Evolutionary conservation across 2,113 vertebrate species (phyloP).

Genomic region (Cnemophilus loriae): DNA sequence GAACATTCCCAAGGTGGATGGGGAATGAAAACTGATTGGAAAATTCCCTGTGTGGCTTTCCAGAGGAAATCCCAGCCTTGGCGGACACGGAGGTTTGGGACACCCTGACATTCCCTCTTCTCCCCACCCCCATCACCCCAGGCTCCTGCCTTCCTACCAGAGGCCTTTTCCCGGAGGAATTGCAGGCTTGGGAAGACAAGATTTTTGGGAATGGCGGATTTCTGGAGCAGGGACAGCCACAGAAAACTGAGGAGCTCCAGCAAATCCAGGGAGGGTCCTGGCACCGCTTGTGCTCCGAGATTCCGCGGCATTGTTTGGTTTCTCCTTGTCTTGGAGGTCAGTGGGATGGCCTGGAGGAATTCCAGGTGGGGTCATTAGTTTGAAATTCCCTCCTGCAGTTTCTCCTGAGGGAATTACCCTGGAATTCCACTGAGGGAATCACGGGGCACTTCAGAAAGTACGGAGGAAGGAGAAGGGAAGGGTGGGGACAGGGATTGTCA

Average conservation of each 20-base stretch:
- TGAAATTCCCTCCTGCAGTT: neutral
- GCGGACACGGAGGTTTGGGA: neutral
- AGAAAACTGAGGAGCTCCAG: neutral
- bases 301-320: rapidly evolving
- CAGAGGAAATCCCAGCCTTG: neutral
- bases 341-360: neutral
- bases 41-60: neutral
- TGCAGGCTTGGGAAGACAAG: neutral
- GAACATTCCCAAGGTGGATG: neutral
- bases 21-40: too few relatives aligned
- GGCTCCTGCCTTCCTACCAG: neutral
- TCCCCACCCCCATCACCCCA: neutral
- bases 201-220: neutral
- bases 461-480: neutral
- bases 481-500: neutral
- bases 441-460: neutral
- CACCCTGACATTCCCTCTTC: neutral
- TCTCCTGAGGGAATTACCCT: neutral
- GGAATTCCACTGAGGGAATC: neutral
- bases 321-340: too few relatives aligned
- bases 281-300: rapidly evolving
- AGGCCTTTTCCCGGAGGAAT: neutral
- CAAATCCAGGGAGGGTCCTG: neutral
- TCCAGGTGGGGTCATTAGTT: neutral
- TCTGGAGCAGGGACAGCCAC: neutral